A percentile compares a stretch with the other conserved stretches of the same genome.
These are phyloP conservation scores for Anguilla anguilla DNA, from an alignment of 2,797 vertebrate species.

Conservation along the genomic window DNA sequence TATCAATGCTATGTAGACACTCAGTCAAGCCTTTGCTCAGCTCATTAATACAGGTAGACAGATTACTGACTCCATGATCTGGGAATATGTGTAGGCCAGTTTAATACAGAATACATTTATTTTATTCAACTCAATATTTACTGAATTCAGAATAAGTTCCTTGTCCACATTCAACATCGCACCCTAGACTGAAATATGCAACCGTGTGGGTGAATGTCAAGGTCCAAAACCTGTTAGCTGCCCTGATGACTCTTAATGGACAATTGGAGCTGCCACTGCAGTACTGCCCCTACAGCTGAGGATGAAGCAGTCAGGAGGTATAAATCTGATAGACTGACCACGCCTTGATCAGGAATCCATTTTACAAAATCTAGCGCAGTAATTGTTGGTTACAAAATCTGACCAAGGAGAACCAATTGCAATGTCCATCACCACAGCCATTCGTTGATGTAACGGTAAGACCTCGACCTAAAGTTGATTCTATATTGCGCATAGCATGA, in stretches of 20 bases:
- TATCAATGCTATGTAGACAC: not conserved
- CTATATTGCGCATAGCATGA: not conserved
- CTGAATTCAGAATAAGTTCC: not conserved
- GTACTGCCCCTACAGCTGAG: not conserved
- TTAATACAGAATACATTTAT: not conserved
- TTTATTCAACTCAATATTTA: too few relatives aligned
- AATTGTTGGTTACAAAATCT: not conserved
- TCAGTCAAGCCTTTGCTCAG: not conserved
- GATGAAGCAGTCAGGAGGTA: not conserved
- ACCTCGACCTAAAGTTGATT: not conserved
- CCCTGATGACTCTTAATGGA: not conserved
- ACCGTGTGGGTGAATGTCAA: not conserved
- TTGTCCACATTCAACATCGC: not conserved
- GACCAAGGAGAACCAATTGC: not conserved
- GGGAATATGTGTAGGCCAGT: not conserved
- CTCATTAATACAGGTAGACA: not conserved
- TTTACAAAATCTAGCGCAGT: not conserved
- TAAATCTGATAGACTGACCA: not conserved
- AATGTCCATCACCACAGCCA: not conserved
- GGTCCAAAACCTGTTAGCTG: not conserved
- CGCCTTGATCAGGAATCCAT: not conserved
- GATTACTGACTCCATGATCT: not conserved
- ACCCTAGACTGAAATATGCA: not conserved
- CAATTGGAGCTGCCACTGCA: not conserved
- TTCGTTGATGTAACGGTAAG: not conserved